Conservation (phyloP, 2,888 invertebrate genomes). For the Drosophila cognata region DNA sequence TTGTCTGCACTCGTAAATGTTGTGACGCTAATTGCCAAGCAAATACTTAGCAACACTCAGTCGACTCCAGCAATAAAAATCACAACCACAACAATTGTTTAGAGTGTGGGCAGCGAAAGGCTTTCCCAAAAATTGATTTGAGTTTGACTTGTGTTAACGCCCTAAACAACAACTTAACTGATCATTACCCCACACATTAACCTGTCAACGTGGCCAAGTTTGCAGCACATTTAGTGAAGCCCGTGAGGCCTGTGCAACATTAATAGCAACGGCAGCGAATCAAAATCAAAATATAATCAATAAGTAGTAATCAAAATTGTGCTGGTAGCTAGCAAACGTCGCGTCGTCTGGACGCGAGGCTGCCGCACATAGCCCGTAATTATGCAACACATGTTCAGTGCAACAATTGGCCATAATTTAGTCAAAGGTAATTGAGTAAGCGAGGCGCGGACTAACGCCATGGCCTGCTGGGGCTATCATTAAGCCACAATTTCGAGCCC, state of each 20-base stretch:
- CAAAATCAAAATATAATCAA: slow-evolving; percentile 68
- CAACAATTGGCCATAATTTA: slow-evolving; percentile 81
- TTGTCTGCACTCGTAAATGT: slow-evolving; percentile 78
- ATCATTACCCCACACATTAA: slow-evolving; percentile 59
- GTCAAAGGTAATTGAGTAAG: slow-evolving; percentile 78
- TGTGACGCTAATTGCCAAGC: slow-evolving; percentile 70
- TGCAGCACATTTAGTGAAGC: slow-evolving; percentile 71
- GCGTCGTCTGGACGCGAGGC: slow-evolving; percentile 40
- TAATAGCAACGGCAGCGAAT: slow-evolving; percentile 20
- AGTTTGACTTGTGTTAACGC: slow-evolving; percentile 62
- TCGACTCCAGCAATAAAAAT: slow-evolving; percentile 8
- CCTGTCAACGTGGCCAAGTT: slow-evolving; percentile 77
- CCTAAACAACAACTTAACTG: slow-evolving; percentile 52
- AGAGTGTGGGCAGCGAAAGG: slow-evolving; percentile 35
- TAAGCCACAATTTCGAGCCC: slow-evolving; percentile 51
- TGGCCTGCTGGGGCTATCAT: slow-evolving; percentile 59
- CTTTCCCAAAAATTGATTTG: slow-evolving; percentile 62
- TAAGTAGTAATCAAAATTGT: slow-evolving; percentile 76
- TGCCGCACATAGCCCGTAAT: slow-evolving; percentile 68
- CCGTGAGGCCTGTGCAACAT: slow-evolving; percentile 44
- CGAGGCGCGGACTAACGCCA: slow-evolving; percentile 66
- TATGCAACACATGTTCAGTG: slow-evolving; percentile 77
- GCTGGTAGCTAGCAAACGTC: slow-evolving; percentile 60
- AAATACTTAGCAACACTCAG: slow-evolving; percentile 38
- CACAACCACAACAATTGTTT: slow-evolving; percentile 25